Evolutionary conservation across 2,888 invertebrate species (phyloP), one percentile per base, ranked within the genome.

Genomic region (Tetropium fuscum): DNA sequence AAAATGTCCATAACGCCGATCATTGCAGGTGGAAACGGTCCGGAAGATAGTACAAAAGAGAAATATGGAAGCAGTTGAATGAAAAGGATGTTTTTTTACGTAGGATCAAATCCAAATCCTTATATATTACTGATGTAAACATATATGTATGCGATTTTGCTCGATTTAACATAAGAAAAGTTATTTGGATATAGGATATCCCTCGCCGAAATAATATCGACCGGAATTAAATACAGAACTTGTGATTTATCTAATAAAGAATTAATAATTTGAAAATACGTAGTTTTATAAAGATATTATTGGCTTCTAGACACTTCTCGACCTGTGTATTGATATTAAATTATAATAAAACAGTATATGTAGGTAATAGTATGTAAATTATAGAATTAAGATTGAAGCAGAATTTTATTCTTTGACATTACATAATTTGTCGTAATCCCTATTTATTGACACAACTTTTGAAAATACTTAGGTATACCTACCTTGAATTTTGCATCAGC

Each of bases 1-100:
- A 75, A 66, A 80, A 80, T 74, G 78, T 74, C 75, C 78, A 74
- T 80, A 78, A 78, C 71, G 73, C 51, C 76, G 74, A 75, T 76
- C 79, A 77, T 81, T 79, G 75, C 80, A 82, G 81, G 81, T 82
- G 81, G 79, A 80, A 81, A 82, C 80, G 80, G 80, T 56, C 75
- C 74, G 81, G 81, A 81, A 82, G 81, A 80, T 81, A 82, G 79
- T 81, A 76, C 77, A 75, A 73, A 74, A 74, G 74, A 74, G 77
- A 77, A 76, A 75, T 79, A 77, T 74, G 75, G 74, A 71, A 70
- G 72, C 69, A 72, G 71, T 70, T 70, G 70, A 70, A 69, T 69
- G 73, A 74, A 75, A 74, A 72, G 74, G 54, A 54, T 59, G 53
- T 54, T 51, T 49, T 40, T 40, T 8, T 22, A 25, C 27, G 51